Evolutionary conservation across 2,888 invertebrate genomes (phyloP), one percentile per base, ranked within the genome.

Genomic region (Coenonympha glycerion): DNA sequence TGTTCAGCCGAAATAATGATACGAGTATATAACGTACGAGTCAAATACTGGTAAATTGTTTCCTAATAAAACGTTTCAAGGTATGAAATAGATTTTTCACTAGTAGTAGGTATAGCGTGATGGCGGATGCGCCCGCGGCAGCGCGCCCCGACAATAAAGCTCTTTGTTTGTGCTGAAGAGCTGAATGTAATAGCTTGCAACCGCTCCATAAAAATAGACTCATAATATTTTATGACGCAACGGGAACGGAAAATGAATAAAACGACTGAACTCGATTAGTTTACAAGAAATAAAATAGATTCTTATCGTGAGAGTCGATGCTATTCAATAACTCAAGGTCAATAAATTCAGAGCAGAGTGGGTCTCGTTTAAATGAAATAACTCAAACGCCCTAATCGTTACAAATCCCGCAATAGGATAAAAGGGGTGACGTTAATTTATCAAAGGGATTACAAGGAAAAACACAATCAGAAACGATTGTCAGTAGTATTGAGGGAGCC

Each of bases 141-240:
- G 62, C 76, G 69, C 71, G 76, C 71, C 73, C 70, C 77, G 76
- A 78, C 79, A 74, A 77, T 78, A 77, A 70, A 73, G 76, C 82
- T 78, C 83, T 85, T 85, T 85, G 85, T 85, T 86, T 82, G 79
- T 77, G 69, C 73, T 85, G 80, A 83, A 85, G 83, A 78, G 84
- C 79, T 82, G 83, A 78, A 80, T 84, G 78, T 85, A 87, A 86
- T 85, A 86, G 85, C 84, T 82, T 80, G 80, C 83, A 82, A 79
- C 80, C 76, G 75, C 82, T 83, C 78, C 71, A 67, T 82, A 78
- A 84, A 84, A 84, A 82, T 84, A 78, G 70, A 80, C 79, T 81
- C 79, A 81, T 83, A 78, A 84, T 83, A 82, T 85, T 85, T 78
- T 79, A 83, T 76, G 76, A 76, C 71, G 75, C 24, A 74, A 73